Evolutionary conservation across 2,113 vertebrate genomes (phyloP).

Genomic region (Nanorana parkeri): DNA sequence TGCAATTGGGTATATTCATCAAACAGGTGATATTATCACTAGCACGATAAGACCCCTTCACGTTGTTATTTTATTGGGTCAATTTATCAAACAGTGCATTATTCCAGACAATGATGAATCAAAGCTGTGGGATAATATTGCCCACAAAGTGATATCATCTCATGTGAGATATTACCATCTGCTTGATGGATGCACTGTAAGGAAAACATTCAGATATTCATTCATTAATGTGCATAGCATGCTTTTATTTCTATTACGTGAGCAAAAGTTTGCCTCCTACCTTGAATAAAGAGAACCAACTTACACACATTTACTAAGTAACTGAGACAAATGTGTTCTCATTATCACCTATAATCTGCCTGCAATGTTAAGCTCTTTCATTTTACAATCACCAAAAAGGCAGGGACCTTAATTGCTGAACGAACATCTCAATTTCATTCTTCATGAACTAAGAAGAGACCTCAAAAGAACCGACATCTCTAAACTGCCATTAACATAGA

Average conservation of each 20-base stretch:
- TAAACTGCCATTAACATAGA: neutral
- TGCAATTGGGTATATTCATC: constrained; percentile 11
- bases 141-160: constrained; percentile 27
- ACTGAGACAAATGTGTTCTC: neutral
- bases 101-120: constrained; percentile 39
- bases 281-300: neutral
- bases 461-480: neutral
- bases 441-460: neutral
- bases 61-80: constrained; percentile 38
- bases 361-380: neutral
- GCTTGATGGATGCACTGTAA: constrained; percentile 42
- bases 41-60: constrained; percentile 28
- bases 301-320: neutral
- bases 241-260: neutral
- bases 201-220: constrained; percentile 22
- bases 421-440: neutral
- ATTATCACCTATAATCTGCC: constrained; percentile 7
- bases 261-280: neutral
- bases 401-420: neutral
- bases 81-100: constrained; percentile 38
- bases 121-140: constrained; percentile 32
- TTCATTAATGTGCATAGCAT: neutral
- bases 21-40: constrained; percentile 30
- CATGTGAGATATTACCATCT: constrained; percentile 33
- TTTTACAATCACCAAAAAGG: neutral